Conservation (phyloP, 2,113 vertebrate genomes). For the Halichoeres trimaculatus region DNA sequence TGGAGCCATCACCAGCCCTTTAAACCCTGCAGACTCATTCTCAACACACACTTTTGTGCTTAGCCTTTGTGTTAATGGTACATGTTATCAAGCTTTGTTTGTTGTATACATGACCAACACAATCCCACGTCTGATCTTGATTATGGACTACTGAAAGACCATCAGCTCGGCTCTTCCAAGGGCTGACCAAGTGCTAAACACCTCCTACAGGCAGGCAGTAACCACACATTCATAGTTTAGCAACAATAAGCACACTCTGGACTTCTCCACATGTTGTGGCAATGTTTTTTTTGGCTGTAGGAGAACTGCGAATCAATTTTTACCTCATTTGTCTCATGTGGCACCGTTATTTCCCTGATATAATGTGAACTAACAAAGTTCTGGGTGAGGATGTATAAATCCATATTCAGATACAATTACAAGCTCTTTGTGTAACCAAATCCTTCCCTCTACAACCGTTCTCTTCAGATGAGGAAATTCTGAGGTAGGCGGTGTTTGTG, state of each 20-base stretch:
- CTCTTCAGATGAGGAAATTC: slow-evolving; percentile 13
- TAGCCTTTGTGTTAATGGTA: slow-evolving; percentile 12
- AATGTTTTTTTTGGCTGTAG: too few species aligned
- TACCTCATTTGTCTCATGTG: too few species aligned
- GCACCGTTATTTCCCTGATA: not conserved
- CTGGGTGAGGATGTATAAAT: slow-evolving; percentile 5
- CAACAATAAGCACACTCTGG: not conserved
- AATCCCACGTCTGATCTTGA: not conserved
- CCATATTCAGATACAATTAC: not conserved
- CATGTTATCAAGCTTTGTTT: slow-evolving; percentile 12
- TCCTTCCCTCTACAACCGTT: not conserved
- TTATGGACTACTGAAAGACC: not conserved
- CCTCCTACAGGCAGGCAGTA: not conserved
- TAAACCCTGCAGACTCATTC: slow-evolving; percentile 4
- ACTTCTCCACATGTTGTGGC: too few species aligned
- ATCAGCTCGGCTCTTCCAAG: not conserved
- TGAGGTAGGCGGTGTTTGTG: slow-evolving; percentile 25
- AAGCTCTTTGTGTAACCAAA: not conserved
- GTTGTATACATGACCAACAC: not conserved
- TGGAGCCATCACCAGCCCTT: slow-evolving; percentile 12
- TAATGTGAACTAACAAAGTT: not conserved
- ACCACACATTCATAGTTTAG: not conserved
- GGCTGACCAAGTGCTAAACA: not conserved
- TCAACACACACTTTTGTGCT: slow-evolving; percentile 1
- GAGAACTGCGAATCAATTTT: too few species aligned